These are phyloP conservation scores for Notothenia rossii DNA, from an alignment of 2,113 vertebrate species.

Conservation along the genomic window DNA sequence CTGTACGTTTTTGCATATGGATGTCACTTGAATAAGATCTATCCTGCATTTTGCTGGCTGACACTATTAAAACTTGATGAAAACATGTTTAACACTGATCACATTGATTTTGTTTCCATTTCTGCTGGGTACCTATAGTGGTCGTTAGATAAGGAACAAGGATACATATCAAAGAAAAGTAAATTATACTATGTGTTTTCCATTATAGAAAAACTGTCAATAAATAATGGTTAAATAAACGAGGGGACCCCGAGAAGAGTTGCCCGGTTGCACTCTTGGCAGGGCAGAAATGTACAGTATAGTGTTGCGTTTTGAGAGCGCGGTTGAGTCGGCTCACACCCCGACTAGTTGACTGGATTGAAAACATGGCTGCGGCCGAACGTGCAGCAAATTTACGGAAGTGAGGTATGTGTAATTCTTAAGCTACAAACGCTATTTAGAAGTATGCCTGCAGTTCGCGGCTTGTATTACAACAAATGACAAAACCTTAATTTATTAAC, in stretches of 20 bases:
- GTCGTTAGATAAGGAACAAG: background rate
- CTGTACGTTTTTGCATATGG: conserved; percentile 59
- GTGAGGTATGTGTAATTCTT: conserved; percentile 86
- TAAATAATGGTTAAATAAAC: background rate
- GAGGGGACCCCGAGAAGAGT: conserved; percentile 8
- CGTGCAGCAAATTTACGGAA: conserved; percentile 87
- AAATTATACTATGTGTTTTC: background rate
- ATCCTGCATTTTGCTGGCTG: conserved; percentile 76
- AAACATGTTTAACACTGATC: conserved; percentile 54
- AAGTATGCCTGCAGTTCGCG: conserved; percentile 35
- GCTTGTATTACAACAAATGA: conserved; percentile 20
- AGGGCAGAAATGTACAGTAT: conserved; percentile 54
- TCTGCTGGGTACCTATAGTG: background rate
- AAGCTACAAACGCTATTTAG: conserved; percentile 74
- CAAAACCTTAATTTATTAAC: conserved; percentile 34
- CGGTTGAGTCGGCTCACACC: conserved; percentile 78
- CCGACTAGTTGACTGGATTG: conserved; percentile 74
- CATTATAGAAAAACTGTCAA: background rate
- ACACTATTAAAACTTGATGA: conserved; percentile 80
- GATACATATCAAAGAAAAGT: background rate
- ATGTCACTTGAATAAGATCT: conserved; percentile 67
- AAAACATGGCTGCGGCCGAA: conserved; percentile 88
- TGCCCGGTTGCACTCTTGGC: conserved; percentile 14
- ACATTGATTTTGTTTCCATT: conserved; percentile 34
- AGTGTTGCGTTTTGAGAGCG: conserved; percentile 71